phyloP scores from a whole-genome alignment of 2,888 invertebrate species.

The Drosophila affinis region DNA sequence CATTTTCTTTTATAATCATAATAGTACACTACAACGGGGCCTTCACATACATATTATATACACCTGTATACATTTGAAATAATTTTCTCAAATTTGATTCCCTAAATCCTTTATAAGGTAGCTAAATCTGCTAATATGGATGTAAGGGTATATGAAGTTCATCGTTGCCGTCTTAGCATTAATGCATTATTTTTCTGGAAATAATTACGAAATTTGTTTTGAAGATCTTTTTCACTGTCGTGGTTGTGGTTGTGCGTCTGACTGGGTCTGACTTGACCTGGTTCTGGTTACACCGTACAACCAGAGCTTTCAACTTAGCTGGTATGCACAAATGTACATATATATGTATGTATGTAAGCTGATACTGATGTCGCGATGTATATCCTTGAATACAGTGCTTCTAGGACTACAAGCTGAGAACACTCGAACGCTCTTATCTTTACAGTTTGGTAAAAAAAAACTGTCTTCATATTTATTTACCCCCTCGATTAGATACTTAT shows the following conservation, averaged over 20 bases:
- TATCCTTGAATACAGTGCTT: not conserved
- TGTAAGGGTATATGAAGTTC: not conserved
- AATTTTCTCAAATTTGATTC: too few relatives aligned
- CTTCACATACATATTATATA: too few relatives aligned
- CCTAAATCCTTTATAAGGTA: too few relatives aligned
- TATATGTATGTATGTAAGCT: too few relatives aligned
- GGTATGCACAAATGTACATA: slow-evolving; percentile 1
- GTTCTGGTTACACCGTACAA: slow-evolving; percentile 36
- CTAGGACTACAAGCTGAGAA: not conserved
- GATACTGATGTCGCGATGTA: too few relatives aligned
- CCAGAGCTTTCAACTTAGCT: slow-evolving; percentile 23
- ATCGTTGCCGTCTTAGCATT: not conserved
- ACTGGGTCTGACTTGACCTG: slow-evolving; percentile 4
- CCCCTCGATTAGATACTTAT: too few relatives aligned
- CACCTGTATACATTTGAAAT: too few relatives aligned
- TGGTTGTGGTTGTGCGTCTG: slow-evolving; percentile 7
- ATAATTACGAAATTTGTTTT: slow-evolving; percentile 45
- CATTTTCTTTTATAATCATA: too few relatives aligned
- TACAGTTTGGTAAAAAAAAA: too few relatives aligned
- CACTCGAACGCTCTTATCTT: too few relatives aligned
- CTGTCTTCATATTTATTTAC: too few relatives aligned
- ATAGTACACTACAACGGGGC: too few relatives aligned
- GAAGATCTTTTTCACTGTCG: slow-evolving; percentile 39
- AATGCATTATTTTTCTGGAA: not conserved
- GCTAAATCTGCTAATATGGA: not conserved